phyloP scores from a whole-genome alignment of 2,113 vertebrate genomes.

The Raja brachyura region DNA sequence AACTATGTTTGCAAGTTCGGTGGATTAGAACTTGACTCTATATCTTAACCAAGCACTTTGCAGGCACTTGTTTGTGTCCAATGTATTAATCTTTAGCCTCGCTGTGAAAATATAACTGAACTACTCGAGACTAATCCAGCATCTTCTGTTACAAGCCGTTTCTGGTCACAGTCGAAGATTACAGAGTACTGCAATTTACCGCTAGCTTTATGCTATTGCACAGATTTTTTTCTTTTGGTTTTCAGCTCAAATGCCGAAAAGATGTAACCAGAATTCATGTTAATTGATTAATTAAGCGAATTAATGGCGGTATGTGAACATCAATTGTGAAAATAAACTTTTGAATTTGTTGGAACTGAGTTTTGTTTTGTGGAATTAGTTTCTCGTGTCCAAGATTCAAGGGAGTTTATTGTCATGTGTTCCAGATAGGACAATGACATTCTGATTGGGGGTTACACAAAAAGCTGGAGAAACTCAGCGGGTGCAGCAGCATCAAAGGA shows the following conservation, averaged over 20 bases:
- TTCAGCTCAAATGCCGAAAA: background rate
- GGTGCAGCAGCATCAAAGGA: no score
- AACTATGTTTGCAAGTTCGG: background rate
- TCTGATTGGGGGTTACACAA: no score
- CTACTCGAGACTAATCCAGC: background rate
- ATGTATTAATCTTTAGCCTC: background rate
- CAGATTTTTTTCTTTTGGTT: background rate
- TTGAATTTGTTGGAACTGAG: background rate
- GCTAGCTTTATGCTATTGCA: background rate
- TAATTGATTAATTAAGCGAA: background rate
- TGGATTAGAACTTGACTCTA: background rate
- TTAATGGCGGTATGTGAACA: background rate
- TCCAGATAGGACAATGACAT: no score
- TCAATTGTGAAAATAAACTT: constrained; percentile 30
- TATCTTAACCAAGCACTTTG: background rate
- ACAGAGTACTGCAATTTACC: background rate
- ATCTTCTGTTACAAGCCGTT: no score
- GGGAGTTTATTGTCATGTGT: no score
- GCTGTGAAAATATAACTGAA: background rate
- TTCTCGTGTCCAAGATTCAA: no score
- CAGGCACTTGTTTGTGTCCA: background rate
- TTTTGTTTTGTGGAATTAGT: background rate
- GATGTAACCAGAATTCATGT: no score
- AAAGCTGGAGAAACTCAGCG: no score
- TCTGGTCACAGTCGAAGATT: background rate